Percentiles rank a stretch among this genome's conserved stretches.
Conservation (phyloP, 2,888 invertebrate genomes). For the Pammene fasciana region DNA sequence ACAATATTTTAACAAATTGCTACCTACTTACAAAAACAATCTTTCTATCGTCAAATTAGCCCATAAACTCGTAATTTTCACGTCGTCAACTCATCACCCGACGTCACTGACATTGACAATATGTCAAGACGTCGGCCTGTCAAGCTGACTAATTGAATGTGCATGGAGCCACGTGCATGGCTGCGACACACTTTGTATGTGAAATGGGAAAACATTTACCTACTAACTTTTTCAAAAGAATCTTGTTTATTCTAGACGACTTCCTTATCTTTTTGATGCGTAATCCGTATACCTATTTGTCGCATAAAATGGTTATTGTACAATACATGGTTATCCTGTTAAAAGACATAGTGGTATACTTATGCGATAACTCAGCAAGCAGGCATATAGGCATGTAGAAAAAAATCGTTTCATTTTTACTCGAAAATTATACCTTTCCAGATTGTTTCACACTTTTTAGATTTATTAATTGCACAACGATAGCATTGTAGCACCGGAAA, state of each 20-base stretch:
- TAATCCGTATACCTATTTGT: too few species aligned
- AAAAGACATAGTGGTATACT: too few species aligned
- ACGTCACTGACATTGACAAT: conserved; percentile 34
- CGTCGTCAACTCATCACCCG: conserved; percentile 31
- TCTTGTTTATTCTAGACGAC: background rate
- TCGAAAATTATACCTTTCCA: too few species aligned
- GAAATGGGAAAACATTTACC: conserved; percentile 34
- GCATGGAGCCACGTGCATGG: conserved; percentile 28
- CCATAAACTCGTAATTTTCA: conserved; percentile 34
- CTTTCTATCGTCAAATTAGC: conserved; percentile 32
- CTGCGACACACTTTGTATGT: conserved; percentile 35
- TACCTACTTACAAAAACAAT: conserved; percentile 18
- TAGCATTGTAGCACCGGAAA: too few species aligned
- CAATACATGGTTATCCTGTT: too few species aligned
- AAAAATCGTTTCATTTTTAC: too few species aligned
- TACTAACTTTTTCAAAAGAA: conserved; percentile 17
- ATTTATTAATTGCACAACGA: too few species aligned
- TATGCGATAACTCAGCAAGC: too few species aligned
- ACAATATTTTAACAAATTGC: conserved; percentile 13
- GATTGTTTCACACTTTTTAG: too few species aligned
- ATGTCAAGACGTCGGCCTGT: conserved; percentile 35
- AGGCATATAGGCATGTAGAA: too few species aligned
- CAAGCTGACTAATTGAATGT: conserved; percentile 38
- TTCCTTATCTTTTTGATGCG: background rate
- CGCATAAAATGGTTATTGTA: too few species aligned